Base-by-base conservation (phyloP, 37 sponge, comb jelly and placozoan species). In the Petrosia ficiformis region DNA sequence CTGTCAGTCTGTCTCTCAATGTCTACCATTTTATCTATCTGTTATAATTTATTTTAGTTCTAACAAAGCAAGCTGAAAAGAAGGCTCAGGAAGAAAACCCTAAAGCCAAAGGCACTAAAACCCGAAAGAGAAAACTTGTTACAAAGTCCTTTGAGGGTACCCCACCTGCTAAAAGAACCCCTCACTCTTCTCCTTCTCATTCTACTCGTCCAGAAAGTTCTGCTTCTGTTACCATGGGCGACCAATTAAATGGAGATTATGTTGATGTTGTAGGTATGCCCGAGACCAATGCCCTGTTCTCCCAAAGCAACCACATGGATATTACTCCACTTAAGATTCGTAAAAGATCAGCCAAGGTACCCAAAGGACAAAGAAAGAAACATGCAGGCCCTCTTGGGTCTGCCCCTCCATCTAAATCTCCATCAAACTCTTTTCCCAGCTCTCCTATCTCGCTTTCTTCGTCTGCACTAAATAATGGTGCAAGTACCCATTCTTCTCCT, bases 21-120 rank as follows among this genome's bases (percentile, higher is more conserved):
- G 10, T 59, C 33, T 30, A 29, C 33, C 26, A 5, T 48, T 6
- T 26, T 57, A n/a, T 21, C 16, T 48, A 52, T 14, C 39, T 36
- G 21, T 37, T 10, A 11, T 69, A 24, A 52, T 40, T 39, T 32
- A 34, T 76, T 0, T 38, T 65, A 91, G 92, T 91, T 43, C 35
- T 91, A 71, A 84, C 87, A 28, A 78, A 76, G 71, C 87, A 91
- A 72, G 82, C 83, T 26, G 92, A 91, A 61, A 68, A 67, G 67
- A 80, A 75, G 57, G 65, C 72, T 8, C 66, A 64, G 48, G 73
- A 86, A 71, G 75, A 73, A 72, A 14, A 19, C 54, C 57, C 64
- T 59, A 58, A 83, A 69, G 26, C n/a, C 39, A 28, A 63, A 28
- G 59, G 35, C 40, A 79, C 57, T 39, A 70, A 31, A 0, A 25